These are phyloP conservation scores for Pangasius mekongensis DNA, from an alignment of 2,797 vertebrate species.

Conservation along the genomic window DNA sequence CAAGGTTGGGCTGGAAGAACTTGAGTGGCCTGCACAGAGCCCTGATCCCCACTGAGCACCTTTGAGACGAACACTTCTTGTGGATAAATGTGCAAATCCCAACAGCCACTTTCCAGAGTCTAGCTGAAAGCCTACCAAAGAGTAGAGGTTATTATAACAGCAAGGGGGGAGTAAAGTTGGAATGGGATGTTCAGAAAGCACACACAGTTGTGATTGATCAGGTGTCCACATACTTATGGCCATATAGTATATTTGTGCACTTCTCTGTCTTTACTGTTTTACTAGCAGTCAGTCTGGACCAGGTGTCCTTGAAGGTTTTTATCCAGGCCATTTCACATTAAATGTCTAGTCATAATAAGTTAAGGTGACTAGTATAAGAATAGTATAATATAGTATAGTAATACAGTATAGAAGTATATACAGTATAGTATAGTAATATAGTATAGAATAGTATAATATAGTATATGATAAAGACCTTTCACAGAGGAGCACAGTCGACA, in stretches of 20 bases:
- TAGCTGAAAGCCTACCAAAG: too few species aligned
- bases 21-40: too few species aligned
- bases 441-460: too few species aligned
- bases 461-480: neutral
- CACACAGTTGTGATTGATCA: neutral
- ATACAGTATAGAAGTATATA: too few species aligned
- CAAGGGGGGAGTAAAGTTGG: neutral
- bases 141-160: too few species aligned
- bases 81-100: too few species aligned
- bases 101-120: too few species aligned
- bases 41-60: too few species aligned
- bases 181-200: neutral
- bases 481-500: neutral
- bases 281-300: neutral
- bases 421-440: too few species aligned
- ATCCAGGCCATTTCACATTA: neutral
- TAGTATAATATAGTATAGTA: too few species aligned
- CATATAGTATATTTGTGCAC: neutral
- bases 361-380: neutral
- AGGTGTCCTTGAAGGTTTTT: neutral
- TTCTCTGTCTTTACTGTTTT: neutral
- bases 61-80: too few species aligned
- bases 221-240: neutral
- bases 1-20: too few species aligned
- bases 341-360: neutral